phyloP scores from a whole-genome alignment of 2,888 invertebrate species.

The Ormia ochracea region DNA sequence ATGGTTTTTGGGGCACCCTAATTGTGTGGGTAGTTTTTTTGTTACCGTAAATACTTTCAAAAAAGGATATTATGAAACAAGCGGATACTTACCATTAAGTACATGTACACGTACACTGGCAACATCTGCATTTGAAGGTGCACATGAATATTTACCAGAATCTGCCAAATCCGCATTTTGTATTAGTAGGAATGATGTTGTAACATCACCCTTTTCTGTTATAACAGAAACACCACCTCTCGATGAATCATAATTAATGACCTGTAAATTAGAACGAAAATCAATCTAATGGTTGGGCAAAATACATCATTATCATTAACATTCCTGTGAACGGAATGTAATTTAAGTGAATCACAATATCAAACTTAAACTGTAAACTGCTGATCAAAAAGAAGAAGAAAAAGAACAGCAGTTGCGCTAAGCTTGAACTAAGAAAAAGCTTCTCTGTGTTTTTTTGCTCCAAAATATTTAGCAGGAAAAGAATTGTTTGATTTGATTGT shows the following conservation, averaged over 20 bases:
- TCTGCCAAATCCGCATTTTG: conserved; percentile 85
- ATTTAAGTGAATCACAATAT: background rate
- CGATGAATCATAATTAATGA: conserved; percentile 87
- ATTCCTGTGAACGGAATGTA: background rate
- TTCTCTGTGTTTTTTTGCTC: too few species aligned
- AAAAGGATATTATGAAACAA: background rate
- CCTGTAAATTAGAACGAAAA: conserved; percentile 77
- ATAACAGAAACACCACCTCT: conserved; percentile 88
- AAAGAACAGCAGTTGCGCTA: too few species aligned
- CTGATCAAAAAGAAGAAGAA: too few species aligned
- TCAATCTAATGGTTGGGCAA: background rate
- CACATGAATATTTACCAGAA: conserved; percentile 88
- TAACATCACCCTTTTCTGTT: conserved; percentile 88
- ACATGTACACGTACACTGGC: conserved; percentile 88
- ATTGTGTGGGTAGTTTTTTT: background rate
- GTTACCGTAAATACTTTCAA: background rate
- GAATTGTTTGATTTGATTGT: too few species aligned
- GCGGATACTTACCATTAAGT: conserved; percentile 83
- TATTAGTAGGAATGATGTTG: conserved; percentile 87
- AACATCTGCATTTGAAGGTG: conserved; percentile 87
- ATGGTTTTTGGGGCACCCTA: background rate
- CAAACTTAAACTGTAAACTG: too few species aligned
- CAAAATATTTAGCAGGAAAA: too few species aligned
- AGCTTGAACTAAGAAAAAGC: too few species aligned
- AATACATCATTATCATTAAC: background rate